Evolutionary conservation across 92 coral and sea anemone species (phyloP).

Genomic region (Zoanthus gigantus): DNA sequence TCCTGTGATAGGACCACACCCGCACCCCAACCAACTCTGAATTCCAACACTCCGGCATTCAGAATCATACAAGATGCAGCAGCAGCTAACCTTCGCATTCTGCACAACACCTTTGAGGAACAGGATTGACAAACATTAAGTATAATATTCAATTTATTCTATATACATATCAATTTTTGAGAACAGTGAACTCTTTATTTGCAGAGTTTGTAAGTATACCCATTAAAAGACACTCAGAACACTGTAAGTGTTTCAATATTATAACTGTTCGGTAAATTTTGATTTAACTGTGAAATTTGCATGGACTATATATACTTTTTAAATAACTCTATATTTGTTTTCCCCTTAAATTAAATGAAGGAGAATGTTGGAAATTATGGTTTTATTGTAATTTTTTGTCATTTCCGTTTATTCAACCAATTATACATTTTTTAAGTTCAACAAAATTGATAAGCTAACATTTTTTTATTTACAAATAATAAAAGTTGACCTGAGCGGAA

Average conservation of each 20-base stretch:
- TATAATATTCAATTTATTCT: not conserved
- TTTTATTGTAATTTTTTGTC: not conserved
- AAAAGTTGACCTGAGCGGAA: not conserved
- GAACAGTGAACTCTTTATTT: not conserved
- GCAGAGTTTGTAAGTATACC: no score
- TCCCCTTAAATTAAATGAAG: conserved; percentile 28
- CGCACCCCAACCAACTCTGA: not conserved
- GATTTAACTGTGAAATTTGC: not conserved
- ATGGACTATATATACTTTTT: conserved; percentile 10
- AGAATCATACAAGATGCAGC: conserved; percentile 54
- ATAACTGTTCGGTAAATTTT: not conserved
- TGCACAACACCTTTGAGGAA: not conserved
- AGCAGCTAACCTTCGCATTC: conserved; percentile 40
- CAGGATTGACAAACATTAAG: not conserved
- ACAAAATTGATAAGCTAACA: not conserved
- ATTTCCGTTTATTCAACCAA: not conserved
- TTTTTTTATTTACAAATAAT: not conserved
- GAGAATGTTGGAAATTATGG: conserved; percentile 3
- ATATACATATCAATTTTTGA: not conserved
- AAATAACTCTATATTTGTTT: conserved; percentile 11
- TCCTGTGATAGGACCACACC: conserved; percentile 10
- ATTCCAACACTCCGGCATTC: conserved; percentile 25
- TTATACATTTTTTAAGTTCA: no score
- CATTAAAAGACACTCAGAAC: not conserved
- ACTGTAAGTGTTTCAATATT: not conserved